Base-by-base conservation (phyloP, 2,888 invertebrate species). In the Hirtodrosophila confusa region DNA sequence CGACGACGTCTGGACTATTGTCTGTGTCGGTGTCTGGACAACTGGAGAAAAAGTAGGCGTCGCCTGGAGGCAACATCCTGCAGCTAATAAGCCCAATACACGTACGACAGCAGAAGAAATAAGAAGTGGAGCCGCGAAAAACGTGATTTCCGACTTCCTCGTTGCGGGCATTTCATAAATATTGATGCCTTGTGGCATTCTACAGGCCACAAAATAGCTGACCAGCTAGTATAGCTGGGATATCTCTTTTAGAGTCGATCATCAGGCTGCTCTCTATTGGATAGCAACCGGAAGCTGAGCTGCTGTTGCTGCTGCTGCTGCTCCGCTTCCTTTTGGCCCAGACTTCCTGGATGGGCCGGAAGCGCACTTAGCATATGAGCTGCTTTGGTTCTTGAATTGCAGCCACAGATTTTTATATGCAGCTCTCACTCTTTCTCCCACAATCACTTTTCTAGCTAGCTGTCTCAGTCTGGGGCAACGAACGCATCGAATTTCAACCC, bases 61-160 rank as follows among this genome's bases (percentile, higher is more conserved):
- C 82, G 55, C 64, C 61, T 54, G 65, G 61, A 55, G 65, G 67
- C 66, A 66, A 80, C 82, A 82, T 82, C 82, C 82, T 80, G 80
- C 85, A 76, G 58, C 76, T 86, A 86, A 80, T 86, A 72, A 78
- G 70, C 68, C 65, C 72, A 69, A 49, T 69, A 68, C 69, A 79
- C 82, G 72, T 79, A 69, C 31, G 6, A 40, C 37, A 33, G 12
- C 36, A 47, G n/a, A 40, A 6, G 23, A 9, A 12, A 43, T 24
- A 27, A 23, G 33, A 74, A 53, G 53, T 65, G 71, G 67, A 69
- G 64, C 64, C 60, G 56, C 62, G 60, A 71, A 53, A 17, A 70
- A 85, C 84, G 84, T 85, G 84, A 85, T 85, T 85, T 85, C 84
- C 84, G 82, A 85, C 73, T 85, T 85, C 84, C 84, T 85, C 67